Evolutionary conservation across 2,113 vertebrate genomes (phyloP), one percentile per base, ranked within the genome.

Genomic region (Mionectes macconnelli): DNA sequence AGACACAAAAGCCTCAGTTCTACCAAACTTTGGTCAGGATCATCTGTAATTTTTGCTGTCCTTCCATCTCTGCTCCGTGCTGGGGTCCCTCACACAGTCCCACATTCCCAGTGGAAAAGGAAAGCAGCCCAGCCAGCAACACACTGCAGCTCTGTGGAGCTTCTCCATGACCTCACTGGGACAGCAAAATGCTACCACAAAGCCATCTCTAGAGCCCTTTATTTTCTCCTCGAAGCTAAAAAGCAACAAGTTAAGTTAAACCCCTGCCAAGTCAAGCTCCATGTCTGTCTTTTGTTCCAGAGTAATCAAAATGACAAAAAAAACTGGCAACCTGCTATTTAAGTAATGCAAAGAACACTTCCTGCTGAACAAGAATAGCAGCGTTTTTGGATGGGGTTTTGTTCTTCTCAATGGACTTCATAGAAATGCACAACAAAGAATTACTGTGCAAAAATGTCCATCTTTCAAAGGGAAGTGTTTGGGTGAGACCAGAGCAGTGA

Each of bases 271-370:
- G 90, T 39, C 96, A 53, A 92, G 89, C 70, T 94, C 89, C 73
- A 13, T 68, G 90, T 95, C 90, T 70, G 10, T 52, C 67, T 93
- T 97, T 96, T 95, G 85, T 94, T 76, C 72, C 95, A 30, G 44
- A 92, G 85, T 89, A 90, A 94, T 91, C 82, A 87, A 95, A 96
- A 93, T 76, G 90, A 94, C 90, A 94, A 96, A 95, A 96, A 95
- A 96, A 96, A 70, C 85, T 88, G 87, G 86, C 88, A 95, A 95
- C 90, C 88, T 97, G 84, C 96, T 96, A 74, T 93, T 93, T 83
- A 88, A 96, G 78, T 18, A 11, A 91, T 80, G 91, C 93, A 96
- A 96, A 63, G 69, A 95, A 76, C 93, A 90, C 81, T 97, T 96
- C 91, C 95, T 96, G 93, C 84, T 92, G 86, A 74, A 92, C 67